A percentile compares a stretch with the other conserved stretches of the same genome.
phyloP scores from a whole-genome alignment of 2,797 vertebrate genomes.

The Mormyrus proboscirostris region DNA sequence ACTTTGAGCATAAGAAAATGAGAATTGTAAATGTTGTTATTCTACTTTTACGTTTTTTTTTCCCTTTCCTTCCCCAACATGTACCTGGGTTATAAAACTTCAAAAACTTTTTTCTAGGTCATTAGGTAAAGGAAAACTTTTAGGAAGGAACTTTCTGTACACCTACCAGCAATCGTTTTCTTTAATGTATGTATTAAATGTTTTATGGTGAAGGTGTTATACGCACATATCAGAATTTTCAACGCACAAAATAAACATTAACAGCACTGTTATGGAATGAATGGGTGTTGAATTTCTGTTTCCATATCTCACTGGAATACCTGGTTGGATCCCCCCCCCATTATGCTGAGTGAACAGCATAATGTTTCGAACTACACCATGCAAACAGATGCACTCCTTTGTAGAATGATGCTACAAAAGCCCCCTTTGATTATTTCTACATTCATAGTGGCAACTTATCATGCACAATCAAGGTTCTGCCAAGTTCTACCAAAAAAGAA shows the following conservation, averaged over 20 bases:
- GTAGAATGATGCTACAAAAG: slow-evolving; percentile 44
- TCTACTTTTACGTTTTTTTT: not conserved
- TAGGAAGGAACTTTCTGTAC: not conserved
- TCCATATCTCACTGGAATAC: not conserved
- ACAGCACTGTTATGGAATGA: not conserved
- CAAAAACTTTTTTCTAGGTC: not conserved
- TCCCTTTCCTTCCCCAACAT: not conserved
- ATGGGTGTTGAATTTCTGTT: not conserved
- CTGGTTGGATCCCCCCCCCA: not conserved
- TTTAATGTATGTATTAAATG: not conserved
- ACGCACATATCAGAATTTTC: not conserved
- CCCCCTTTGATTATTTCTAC: slow-evolving; percentile 51
- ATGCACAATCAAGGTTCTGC: slow-evolving; percentile 16
- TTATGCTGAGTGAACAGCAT: slow-evolving; percentile 46
- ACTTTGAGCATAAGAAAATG: slow-evolving; percentile 29
- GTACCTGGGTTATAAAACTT: not conserved
- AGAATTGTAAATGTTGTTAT: slow-evolving; percentile 8
- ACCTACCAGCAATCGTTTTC: not conserved
- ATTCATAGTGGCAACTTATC: slow-evolving; percentile 47
- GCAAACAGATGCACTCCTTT: slow-evolving; percentile 54
- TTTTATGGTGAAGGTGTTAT: not conserved
- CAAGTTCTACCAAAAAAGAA: not conserved
- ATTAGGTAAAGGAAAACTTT: not conserved
- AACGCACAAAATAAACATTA: not conserved
- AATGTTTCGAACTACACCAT: slow-evolving; percentile 42